Evolutionary conservation across 1,140 invertebrate species (phyloP).

Genomic region (Achatina immaculata): DNA sequence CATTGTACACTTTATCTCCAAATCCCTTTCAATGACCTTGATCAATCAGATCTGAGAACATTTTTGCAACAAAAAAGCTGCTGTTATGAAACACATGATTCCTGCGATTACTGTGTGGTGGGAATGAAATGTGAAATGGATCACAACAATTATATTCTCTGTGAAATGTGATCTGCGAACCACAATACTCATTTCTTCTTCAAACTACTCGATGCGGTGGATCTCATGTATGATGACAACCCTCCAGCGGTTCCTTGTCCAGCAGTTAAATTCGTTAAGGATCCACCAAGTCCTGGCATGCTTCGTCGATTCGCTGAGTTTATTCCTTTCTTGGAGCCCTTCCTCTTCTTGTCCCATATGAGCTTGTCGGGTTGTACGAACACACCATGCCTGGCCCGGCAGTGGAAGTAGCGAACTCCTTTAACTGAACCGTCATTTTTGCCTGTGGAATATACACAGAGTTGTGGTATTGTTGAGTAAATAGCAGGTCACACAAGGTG

Average conservation of each 20-base stretch:
- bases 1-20: no score
- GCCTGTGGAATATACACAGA: constrained; percentile 73
- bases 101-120: no score
- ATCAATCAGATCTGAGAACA: no score
- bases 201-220: constrained; percentile 23
- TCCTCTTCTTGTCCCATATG: constrained; percentile 66
- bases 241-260: constrained; percentile 8
- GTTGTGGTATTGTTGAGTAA: neutral
- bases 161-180: neutral
- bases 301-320: constrained; percentile 37
- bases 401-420: constrained; percentile 90
- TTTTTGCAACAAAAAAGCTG: no score
- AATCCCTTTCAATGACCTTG: no score
- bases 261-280: constrained; percentile 30
- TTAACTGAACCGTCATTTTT: constrained; percentile 95
- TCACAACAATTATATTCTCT: neutral
- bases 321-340: constrained; percentile 50
- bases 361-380: constrained; percentile 79
- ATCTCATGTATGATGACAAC: constrained; percentile 29
- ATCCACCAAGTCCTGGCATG: constrained; percentile 30
- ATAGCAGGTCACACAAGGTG: no score
- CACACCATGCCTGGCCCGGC: constrained; percentile 88
- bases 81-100: no score
- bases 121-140: neutral
- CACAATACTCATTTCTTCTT: constrained; percentile 38